Base-by-base conservation (phyloP, 2,888 invertebrate genomes). In the Patella depressa region DNA sequence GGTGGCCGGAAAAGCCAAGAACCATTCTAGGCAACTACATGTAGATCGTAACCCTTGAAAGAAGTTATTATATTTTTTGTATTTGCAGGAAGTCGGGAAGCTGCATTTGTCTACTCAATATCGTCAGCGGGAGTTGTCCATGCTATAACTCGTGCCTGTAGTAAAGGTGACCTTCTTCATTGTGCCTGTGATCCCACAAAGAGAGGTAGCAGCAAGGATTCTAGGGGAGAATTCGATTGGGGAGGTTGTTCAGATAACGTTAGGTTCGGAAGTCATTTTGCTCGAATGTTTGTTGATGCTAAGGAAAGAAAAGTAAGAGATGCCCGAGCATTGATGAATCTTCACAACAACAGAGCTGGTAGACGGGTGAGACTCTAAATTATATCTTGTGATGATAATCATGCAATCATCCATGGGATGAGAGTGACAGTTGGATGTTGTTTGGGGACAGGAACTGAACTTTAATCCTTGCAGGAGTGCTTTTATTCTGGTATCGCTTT, bases 261-360 rank as follows among this genome's bases (percentile, higher is more conserved):
- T 34, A 81, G 87, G 65, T 90, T 88, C 80, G 91, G 91, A 1
- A 86, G 82, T 92, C 96, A 96, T 92, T 98, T 98, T 91, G 95
- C 97, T 1, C 96, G 96, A 92, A 95, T 95, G 88, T 99, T 99
- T 91, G 96, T 98, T 81, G 99, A 99, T 92, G 95, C 97, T 79
- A 94, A 96, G 79, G 98, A 98, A 91, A 91, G 93, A 71, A 86
- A 84, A 79, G 86, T 87, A 19, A 83, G 88, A 75, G 90, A 90
- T 82, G 98, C 97, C 1, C 93, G 96, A 55, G 95, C 96, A 85
- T 93, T 98, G 82, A 98, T 99, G 97, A 98, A 98, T 88, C 93
- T 98, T 75, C 98, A 98, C 92, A 99, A 99, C 93, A 99, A 99
- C 91, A 97, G 98, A 91, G 98, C 98, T 72, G 98, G 98, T 11